Base-by-base conservation (phyloP, 2,113 vertebrate species). In the Oreocharis arfaki region DNA sequence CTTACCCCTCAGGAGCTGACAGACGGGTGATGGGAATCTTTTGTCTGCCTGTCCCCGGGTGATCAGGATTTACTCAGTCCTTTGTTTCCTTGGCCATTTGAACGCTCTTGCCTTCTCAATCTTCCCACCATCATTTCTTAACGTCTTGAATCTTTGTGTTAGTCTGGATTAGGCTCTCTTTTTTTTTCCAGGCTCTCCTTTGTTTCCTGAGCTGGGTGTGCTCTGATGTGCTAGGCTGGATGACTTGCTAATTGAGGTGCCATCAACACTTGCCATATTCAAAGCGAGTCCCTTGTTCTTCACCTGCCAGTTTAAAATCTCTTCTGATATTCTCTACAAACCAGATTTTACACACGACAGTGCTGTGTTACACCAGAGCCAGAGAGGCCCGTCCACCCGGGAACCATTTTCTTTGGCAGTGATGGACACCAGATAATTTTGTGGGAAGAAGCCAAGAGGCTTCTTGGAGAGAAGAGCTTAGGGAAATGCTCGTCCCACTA, bases 161-260 rank as follows among this genome's bases (percentile, higher is more conserved):
- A 83, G 63, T 61, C 42, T 80, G 46, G 27, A 65, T 85, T 85
- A 82, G 37, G 49, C 49, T 95, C 32, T 91, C 37, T 15, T 13
- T 69, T 87, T 57, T 84, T 65, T 37, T n/a, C n/a, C 37, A 74
- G 46, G 42, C 50, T 53, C 26, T 74, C 84, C 47, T 95, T 94
- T 96, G 92, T 94, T 80, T 86, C 42, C 67, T 23, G 33, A 69
- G 63, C 61, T 81, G 80, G 71, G 28, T 67, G 52, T 87, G 71
- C 49, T 74, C 23, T 32, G 55, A 47, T 78, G 37, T 59, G 64
- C 55, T 47, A 42, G 46, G 44, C 80, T 87, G 53, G 67, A 82
- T 49, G 83, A 92, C 28, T 55, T 46, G 63, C 75, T 94, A 94
- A 94, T 86, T 57, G 39, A 73, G 46, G 63, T 80, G 92, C 83